phyloP scores from a whole-genome alignment of 23 tunicate genomes.

The Styela plicata region DNA sequence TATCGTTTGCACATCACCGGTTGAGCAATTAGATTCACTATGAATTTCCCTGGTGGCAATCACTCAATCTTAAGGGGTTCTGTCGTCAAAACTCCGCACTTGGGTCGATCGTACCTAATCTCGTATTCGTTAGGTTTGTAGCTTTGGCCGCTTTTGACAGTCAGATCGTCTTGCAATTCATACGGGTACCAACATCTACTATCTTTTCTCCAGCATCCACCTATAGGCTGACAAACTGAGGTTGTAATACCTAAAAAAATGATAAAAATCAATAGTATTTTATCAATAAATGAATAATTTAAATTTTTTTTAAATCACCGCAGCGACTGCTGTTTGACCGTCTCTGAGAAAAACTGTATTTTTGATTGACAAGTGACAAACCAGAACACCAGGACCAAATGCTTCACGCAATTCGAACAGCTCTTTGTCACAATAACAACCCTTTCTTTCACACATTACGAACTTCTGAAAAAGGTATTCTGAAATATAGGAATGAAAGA shows the following conservation, averaged over 20 bases:
- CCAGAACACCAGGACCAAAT: conserved; percentile 63
- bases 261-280: background rate
- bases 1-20: too few relatives aligned
- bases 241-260: conserved; percentile 46
- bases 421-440: conserved; percentile 59
- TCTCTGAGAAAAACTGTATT: conserved; percentile 39
- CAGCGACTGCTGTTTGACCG: conserved; percentile 2
- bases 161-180: conserved; percentile 18
- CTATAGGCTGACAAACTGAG: conserved; percentile 59
- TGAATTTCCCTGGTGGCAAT: background rate
- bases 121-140: background rate
- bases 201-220: conserved; percentile 60
- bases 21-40: too few relatives aligned
- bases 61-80: conserved; percentile 2
- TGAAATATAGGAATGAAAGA: background rate
- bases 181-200: conserved; percentile 46
- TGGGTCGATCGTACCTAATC: conserved; percentile 33
- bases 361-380: conserved; percentile 68
- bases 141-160: conserved; percentile 54
- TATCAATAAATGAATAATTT: background rate
- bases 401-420: conserved; percentile 34
- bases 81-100: conserved; percentile 35
- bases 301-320: conserved; percentile 17
- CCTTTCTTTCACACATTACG: conserved; percentile 27
- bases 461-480: conserved; percentile 55